Base-by-base conservation (phyloP, 2,113 vertebrate species). In the Brienomyrus longianalis region DNA sequence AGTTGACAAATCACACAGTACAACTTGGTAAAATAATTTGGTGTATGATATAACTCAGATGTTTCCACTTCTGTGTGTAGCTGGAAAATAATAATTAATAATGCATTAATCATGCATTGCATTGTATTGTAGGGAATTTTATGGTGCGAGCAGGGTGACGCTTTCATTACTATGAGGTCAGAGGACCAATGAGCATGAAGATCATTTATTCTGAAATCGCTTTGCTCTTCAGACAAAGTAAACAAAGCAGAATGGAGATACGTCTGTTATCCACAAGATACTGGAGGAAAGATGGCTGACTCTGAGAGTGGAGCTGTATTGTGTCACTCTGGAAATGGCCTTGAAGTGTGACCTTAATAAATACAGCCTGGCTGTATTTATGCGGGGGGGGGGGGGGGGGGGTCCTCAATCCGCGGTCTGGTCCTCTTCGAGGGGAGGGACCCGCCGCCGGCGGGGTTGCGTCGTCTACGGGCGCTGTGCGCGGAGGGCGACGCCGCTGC, bases 291-390 rank as follows among this genome's bases (percentile, higher is more conserved):
- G 83, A 21, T 0, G 27, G 7, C 80, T 87, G 77, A 1, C 11
- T 77, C 27, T 62, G 48, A 31, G 15, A n/a, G 59, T 5, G 62
- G 10, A 84, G 89, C 83, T 89, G 66, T 89, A 88, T 90, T 90
- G 90, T 89, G 84, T 91, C 91, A 92, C 91, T 89, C 92, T 91
- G 89, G 89, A n/a, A 62, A 62, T 62, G 59, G 90, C 88, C 89
- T 86, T 90, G 90, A 77, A 90, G 87, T 87, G 89, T 89, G 89
- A 74, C 39, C 70, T 90, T 92, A 92, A 92, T 93, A 91, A 90
- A 92, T 74, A 62, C 45, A 88, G 74, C 48, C 70, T 48, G 87
- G 86, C 80, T 90, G 92, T n/a, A 93, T 92, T 89, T 90, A 93
- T 93, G 90, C 86, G 1, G 13, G 54, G 84, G 43, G 21, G 88